Conservation (phyloP, 1,140 invertebrate genomes). For the Ceratina australensis region DNA sequence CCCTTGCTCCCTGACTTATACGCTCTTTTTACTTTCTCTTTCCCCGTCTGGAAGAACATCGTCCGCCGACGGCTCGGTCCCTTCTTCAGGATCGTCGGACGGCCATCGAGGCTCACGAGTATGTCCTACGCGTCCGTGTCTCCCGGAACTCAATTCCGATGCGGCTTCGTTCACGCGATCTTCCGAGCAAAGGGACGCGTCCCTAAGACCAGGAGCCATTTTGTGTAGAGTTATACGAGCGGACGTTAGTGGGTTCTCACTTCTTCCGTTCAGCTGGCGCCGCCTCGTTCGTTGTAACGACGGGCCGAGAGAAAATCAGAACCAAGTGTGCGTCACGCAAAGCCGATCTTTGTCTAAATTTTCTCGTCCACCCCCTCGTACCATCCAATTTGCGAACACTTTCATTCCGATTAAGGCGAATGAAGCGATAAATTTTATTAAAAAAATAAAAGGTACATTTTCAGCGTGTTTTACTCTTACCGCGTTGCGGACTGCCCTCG, state of each 20-base stretch:
- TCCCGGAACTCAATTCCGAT: conserved; percentile 58
- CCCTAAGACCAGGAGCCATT: conserved; percentile 16
- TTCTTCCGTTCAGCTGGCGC: neutral
- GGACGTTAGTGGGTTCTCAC: neutral
- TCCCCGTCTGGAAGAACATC: neutral
- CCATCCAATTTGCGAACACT: too few relatives aligned
- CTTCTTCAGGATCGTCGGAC: conserved; percentile 43
- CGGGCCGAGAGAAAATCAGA: too few relatives aligned
- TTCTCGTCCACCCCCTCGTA: too few relatives aligned
- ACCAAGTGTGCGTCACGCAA: too few relatives aligned
- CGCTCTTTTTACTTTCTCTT: neutral
- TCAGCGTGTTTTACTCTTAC: too few relatives aligned
- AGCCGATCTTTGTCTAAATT: too few relatives aligned
- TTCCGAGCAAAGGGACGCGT: neutral
- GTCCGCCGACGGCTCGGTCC: neutral
- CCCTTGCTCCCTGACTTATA: conserved; percentile 3
- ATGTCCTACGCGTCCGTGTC: conserved; percentile 40
- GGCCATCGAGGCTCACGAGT: conserved; percentile 40
- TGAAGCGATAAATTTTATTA: too few relatives aligned
- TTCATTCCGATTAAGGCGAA: too few relatives aligned
- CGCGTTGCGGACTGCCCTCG: neutral
- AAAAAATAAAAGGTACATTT: too few relatives aligned
- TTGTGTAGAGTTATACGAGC: conserved; percentile 5
- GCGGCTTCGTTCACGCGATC: conserved; percentile 11
- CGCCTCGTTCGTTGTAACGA: neutral